Percentiles rank a stretch among this genome's conserved stretches.
These are phyloP conservation scores for Mya arenaria DNA, from an alignment of 1,140 invertebrate genomes.

Conservation along the genomic window DNA sequence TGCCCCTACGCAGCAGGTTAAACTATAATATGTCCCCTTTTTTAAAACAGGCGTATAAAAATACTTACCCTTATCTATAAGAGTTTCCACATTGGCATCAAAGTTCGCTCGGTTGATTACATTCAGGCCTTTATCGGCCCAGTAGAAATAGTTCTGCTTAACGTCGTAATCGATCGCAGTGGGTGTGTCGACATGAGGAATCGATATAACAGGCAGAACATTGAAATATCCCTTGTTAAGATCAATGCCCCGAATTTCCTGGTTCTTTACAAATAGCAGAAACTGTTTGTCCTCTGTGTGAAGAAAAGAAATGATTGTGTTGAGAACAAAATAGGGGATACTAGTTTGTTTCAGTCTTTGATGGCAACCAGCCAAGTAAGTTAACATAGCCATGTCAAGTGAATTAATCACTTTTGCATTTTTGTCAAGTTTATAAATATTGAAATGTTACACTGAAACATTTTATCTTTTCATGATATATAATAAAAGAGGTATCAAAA, in stretches of 20 bases:
- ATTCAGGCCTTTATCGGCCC: constrained; percentile 89
- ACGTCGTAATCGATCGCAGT: constrained; percentile 87
- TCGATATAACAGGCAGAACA: constrained; percentile 89
- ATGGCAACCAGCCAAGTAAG: no score
- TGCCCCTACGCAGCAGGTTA: neutral
- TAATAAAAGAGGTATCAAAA: no score
- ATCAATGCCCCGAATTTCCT: constrained; percentile 92
- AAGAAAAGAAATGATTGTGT: no score
- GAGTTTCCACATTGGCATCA: constrained; percentile 86
- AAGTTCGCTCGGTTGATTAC: constrained; percentile 88
- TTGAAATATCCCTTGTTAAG: constrained; percentile 88
- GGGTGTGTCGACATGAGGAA: constrained; percentile 84
- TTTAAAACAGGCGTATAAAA: neutral
- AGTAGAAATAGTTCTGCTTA: constrained; percentile 87
- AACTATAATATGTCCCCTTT: neutral
- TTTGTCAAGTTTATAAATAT: no score
- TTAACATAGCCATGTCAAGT: no score
- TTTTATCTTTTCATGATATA: no score
- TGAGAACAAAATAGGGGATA: no score
- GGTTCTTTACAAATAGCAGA: constrained; percentile 87
- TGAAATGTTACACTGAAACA: no score
- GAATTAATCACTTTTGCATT: no score
- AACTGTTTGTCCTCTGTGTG: constrained; percentile 88
- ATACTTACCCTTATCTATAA: constrained; percentile 87
- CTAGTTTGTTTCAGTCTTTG: no score